Conservation (phyloP, 2,797 vertebrate genomes). For the Acipenser oxyrinchus region DNA sequence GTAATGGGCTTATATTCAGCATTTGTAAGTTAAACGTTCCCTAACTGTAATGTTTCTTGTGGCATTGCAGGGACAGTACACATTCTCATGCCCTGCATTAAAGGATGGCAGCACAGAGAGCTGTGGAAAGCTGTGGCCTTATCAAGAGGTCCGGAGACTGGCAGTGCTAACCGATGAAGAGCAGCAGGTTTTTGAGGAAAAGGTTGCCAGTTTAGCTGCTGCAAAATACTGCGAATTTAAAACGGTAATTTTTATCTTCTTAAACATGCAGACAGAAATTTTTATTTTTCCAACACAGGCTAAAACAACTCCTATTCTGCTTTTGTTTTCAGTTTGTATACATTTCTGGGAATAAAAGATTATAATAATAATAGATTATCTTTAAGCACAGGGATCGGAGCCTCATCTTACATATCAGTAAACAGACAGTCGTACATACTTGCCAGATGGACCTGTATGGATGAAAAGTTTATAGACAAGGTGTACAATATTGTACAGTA, state of each 20-base stretch:
- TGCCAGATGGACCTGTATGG: too few relatives aligned
- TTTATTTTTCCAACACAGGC: not conserved
- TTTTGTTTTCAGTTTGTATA: not conserved
- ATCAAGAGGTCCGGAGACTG: slow-evolving; percentile 23
- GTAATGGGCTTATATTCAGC: too few relatives aligned
- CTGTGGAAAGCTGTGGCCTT: slow-evolving; percentile 42
- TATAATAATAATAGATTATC: too few relatives aligned
- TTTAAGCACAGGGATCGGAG: too few relatives aligned
- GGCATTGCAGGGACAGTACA: slow-evolving; percentile 43
- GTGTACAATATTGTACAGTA: too few relatives aligned
- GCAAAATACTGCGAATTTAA: slow-evolving; percentile 15
- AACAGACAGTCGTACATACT: too few relatives aligned
- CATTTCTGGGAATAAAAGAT: not conserved
- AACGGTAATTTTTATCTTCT: slow-evolving; percentile 6
- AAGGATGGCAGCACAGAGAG: not conserved
- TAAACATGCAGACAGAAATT: not conserved
- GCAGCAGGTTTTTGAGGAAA: slow-evolving; percentile 14
- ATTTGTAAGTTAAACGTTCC: not conserved
- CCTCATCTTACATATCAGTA: too few relatives aligned
- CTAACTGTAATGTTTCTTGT: not conserved
- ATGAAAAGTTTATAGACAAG: too few relatives aligned
- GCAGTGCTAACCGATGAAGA: slow-evolving; percentile 5
- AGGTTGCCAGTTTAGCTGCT: slow-evolving; percentile 8
- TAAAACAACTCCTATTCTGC: not conserved
- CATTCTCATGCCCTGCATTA: slow-evolving; percentile 50